These are phyloP conservation scores for Trissolcus brochymenae DNA, from an alignment of 2,888 invertebrate species.

Conservation along the genomic window DNA sequence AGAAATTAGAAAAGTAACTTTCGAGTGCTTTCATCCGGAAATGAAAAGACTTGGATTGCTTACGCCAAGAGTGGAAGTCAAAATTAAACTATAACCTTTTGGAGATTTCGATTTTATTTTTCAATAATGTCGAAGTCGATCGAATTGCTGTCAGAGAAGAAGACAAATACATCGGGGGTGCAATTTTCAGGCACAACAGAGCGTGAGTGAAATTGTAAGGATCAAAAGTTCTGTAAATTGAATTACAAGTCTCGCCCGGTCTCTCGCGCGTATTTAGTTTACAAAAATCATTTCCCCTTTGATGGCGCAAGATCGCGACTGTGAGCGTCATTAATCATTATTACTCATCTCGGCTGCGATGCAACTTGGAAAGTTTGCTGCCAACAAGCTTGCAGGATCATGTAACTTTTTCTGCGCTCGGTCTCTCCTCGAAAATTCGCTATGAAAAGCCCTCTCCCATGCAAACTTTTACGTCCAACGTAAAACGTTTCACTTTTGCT, in stretches of 20 bases:
- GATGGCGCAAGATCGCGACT: background rate
- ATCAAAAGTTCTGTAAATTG: background rate
- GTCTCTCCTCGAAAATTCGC: constrained; percentile 30
- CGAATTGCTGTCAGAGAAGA: too few relatives aligned
- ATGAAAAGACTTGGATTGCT: constrained; percentile 11
- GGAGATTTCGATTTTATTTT: background rate
- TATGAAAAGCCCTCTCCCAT: constrained; percentile 49
- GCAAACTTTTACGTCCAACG: constrained; percentile 21
- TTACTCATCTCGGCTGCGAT: constrained; percentile 13
- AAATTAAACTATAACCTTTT: background rate
- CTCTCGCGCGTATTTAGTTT: too few relatives aligned
- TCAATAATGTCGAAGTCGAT: background rate
- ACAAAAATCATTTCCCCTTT: background rate
- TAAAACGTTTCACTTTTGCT: constrained; percentile 53
- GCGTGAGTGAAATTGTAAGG: background rate
- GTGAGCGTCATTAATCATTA: constrained; percentile 29
- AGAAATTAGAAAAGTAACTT: constrained; percentile 44
- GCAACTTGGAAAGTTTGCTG: constrained; percentile 24
- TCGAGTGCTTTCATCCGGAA: constrained; percentile 12
- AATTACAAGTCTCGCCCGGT: constrained; percentile 7
- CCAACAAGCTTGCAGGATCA: constrained; percentile 19
- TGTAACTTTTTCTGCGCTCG: constrained; percentile 35
- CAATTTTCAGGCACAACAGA: background rate
- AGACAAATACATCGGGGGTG: background rate
- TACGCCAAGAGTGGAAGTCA: background rate